phyloP scores from a whole-genome alignment of 30 jellyfish, hydroid and myxozoan genomes.

The Morbakka virulenta region DNA sequence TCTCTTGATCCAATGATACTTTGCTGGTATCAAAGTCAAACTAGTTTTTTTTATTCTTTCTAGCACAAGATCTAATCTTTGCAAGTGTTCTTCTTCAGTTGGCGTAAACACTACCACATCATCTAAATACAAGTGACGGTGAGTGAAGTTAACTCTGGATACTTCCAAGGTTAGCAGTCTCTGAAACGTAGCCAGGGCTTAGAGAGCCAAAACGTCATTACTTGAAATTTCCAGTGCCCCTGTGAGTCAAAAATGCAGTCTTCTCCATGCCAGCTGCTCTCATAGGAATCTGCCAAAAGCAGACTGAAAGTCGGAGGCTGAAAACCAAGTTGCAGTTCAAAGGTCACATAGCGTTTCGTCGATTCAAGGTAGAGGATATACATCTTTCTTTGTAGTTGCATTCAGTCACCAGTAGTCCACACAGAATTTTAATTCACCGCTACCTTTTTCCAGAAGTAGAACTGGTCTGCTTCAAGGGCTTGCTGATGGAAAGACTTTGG shows the following conservation, averaged over 20 bases:
- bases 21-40: conserved; percentile 20
- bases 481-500: conserved; percentile 41
- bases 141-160: conserved; percentile 9
- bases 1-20: conserved; percentile 32
- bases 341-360: conserved; percentile 46
- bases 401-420: conserved; percentile 33
- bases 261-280: conserved; percentile 16
- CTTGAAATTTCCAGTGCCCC: conserved; percentile 19
- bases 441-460: conserved; percentile 26
- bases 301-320: conserved; percentile 40
- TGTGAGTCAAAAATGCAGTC: conserved; percentile 42
- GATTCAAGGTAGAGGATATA: conserved; percentile 30
- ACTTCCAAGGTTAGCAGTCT: conserved; percentile 10
- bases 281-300: conserved; percentile 57
- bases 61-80: conserved; percentile 24
- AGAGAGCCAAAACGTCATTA: conserved; percentile 47
- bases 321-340: conserved; percentile 34
- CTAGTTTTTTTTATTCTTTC: conserved; percentile 33
- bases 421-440: conserved; percentile 37
- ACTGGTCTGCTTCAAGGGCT: conserved; percentile 54
- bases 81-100: conserved; percentile 26
- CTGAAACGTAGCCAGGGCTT: conserved; percentile 23
- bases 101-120: conserved; percentile 35
- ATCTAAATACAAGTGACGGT: conserved; percentile 25
- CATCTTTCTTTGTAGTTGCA: conserved; percentile 29